Conservation (phyloP, 2,113 vertebrate genomes). For the Thinocorus orbignyianus region DNA sequence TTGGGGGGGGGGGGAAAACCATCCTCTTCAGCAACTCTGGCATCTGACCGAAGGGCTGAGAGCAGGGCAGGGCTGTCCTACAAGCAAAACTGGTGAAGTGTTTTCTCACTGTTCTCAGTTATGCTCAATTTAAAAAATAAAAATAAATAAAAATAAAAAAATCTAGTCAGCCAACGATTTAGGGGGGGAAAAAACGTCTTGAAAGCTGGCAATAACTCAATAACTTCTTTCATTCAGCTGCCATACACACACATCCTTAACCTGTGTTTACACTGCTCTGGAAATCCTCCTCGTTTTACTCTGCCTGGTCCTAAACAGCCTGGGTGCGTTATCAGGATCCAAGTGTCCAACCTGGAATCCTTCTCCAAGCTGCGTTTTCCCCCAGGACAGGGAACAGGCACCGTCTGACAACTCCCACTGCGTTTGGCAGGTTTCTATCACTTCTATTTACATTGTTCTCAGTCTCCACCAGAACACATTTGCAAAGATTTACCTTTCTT, state of each 20-base stretch:
- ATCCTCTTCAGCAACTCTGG: background rate
- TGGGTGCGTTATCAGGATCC: fast-evolving
- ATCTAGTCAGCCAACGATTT: background rate
- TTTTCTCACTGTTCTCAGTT: background rate
- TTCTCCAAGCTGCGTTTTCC: background rate
- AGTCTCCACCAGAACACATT: background rate
- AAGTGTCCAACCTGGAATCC: fast-evolving
- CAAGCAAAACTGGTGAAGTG: background rate
- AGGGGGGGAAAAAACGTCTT: background rate
- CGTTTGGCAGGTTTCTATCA: fast-evolving
- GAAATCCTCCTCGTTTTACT: background rate
- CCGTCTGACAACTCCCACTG: background rate
- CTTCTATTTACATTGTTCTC: background rate
- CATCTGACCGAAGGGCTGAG: background rate
- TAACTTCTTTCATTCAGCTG: background rate
- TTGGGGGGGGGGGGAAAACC: background rate
- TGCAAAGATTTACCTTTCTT: background rate
- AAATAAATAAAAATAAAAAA: background rate
- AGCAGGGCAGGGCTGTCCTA: background rate
- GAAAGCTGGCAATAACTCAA: background rate
- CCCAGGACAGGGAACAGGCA: background rate
- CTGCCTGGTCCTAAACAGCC: background rate
- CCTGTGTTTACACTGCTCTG: background rate
- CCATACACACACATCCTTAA: background rate
- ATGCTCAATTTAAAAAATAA: background rate